Percentiles rank a stretch among this genome's conserved stretches.
These are phyloP conservation scores for cattle (Bos taurus) DNA, from an alignment of 2,113 vertebrate species.

Conservation along the genomic window ARS-UCD2.0 NC_037348.1:31274001-31274500, in stretches of 20 bases:
- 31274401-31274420: neutral
- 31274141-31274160: neutral
- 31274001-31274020: neutral
- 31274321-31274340: neutral
- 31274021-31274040: neutral
- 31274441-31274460: neutral
- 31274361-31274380: neutral
- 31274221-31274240: neutral
- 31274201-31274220: neutral
- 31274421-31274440: neutral
- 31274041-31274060: neutral
- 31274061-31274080: neutral
- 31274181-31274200: neutral
- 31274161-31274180: neutral
- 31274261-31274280: neutral
- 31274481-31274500: neutral
- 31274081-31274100: neutral
- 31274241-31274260: neutral
- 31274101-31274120: neutral
- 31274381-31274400: neutral
- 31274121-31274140: neutral
- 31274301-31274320: neutral
- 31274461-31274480: neutral
- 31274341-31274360: neutral
- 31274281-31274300: neutral